Evolutionary conservation across 2,888 invertebrate species (phyloP).

Genomic region (Nemotelus nigrinus): DNA sequence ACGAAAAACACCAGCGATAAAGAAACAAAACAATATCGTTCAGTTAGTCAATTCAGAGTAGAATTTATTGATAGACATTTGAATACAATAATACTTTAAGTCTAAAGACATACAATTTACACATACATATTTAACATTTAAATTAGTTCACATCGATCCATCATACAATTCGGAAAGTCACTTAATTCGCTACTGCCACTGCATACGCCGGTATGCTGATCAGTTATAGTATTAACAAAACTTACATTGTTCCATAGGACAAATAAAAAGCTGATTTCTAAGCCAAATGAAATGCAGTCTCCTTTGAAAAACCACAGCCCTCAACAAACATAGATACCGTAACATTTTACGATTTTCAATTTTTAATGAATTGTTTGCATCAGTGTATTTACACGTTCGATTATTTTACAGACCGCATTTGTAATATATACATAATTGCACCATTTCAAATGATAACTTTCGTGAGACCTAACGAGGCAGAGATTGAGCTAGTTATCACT

Average conservation of each 20-base stretch:
- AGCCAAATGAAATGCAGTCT: slow-evolving; percentile 31
- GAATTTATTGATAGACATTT: too few species aligned
- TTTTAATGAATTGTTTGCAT: not conserved
- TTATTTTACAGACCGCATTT: not conserved
- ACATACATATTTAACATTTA: too few species aligned
- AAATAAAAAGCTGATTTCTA: not conserved
- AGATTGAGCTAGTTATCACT: slow-evolving; percentile 50
- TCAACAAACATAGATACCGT: slow-evolving; percentile 10
- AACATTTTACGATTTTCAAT: not conserved
- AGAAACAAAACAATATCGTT: too few species aligned
- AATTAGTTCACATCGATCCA: too few species aligned
- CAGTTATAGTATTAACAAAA: not conserved
- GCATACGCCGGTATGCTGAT: not conserved
- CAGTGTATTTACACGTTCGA: slow-evolving; percentile 1
- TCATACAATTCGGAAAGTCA: too few species aligned
- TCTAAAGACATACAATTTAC: too few species aligned
- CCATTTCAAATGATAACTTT: not conserved
- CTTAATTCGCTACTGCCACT: too few species aligned
- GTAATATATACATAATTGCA: not conserved
- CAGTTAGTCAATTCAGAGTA: too few species aligned
- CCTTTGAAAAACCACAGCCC: slow-evolving; percentile 38
- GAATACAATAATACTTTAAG: too few species aligned
- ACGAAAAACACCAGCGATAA: too few species aligned
- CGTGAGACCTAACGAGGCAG: not conserved
- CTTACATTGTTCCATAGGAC: slow-evolving; percentile 26